Base-by-base conservation (phyloP, 1,140 invertebrate species). In the Pristionchus pacificus region DNA sequence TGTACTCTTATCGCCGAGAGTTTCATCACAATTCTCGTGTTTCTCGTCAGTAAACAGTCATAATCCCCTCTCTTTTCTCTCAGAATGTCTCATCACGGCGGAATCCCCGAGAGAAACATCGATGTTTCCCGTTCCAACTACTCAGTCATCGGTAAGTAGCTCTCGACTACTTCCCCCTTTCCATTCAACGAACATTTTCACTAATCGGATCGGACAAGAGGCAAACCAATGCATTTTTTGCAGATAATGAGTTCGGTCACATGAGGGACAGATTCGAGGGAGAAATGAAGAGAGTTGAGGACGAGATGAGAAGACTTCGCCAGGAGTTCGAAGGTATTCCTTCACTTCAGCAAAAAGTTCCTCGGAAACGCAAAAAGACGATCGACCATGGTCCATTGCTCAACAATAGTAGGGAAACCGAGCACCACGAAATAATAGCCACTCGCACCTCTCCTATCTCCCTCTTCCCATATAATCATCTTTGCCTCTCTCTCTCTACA, bases 261-360 rank as follows among this genome's bases (percentile, higher is more conserved):
- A 96, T 97, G 84, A 89, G 93, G 74, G 93, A 95, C 84, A 88
- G 92, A 73, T 97, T 97, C 85, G 94, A 97, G 84, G 90, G 89
- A 66, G 94, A 97, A 88, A 97, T 97, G 94, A 88, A 90, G 78
- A 79, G 81, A 87, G 96, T 97, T 92, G 94, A 97, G 87, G 93
- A 96, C 77, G 94, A 97, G 87, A 97, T 97, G 94, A 91, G 91
- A 84, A 91, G 91, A 86, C 95, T 97, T 88, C 88, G 94, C 75
- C 91, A 91, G 71, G 93, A 95, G 85, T 87, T 96, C 65, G 79
- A 70, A 68, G 67, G 70, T 77, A 58, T 61, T 61, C n/a, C 60
- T 6, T 13, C 60, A 14, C 60, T 61, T 61, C 60, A n/a, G 24
- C 60, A 61, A 61, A n/a, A n/a, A n/a, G n/a, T n/a, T n/a, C n/a